Percentiles rank a stretch among this genome's conserved stretches.
Conservation (phyloP, 2,888 invertebrate genomes). For the Epinotia ramella region DNA sequence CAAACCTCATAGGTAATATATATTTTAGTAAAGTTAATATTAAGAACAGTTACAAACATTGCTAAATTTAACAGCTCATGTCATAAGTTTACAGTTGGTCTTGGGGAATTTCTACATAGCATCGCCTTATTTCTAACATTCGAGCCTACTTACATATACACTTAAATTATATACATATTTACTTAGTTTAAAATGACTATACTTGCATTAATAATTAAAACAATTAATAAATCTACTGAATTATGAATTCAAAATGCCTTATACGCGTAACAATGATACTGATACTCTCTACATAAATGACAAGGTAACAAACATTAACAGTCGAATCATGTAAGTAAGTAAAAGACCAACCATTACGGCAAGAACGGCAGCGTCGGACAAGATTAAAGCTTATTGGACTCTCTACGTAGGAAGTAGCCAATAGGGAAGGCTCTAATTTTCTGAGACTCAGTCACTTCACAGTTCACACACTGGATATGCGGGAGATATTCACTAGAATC, state of each 20-base stretch:
- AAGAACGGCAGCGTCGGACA: slow-evolving; percentile 12
- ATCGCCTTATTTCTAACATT: slow-evolving; percentile 1
- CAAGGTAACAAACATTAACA: slow-evolving; percentile 3
- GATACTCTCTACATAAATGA: slow-evolving; percentile 15
- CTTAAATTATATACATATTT: background rate
- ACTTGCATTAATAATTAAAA: slow-evolving; percentile 14
- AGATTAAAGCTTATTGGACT: slow-evolving; percentile 28
- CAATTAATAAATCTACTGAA: slow-evolving; percentile 4
- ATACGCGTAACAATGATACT: slow-evolving; percentile 4
- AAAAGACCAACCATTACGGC: slow-evolving; percentile 16
- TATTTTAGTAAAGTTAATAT: slow-evolving; percentile 13
- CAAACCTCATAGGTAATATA: slow-evolving; percentile 29
- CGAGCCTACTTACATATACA: background rate
- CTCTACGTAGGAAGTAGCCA: slow-evolving; percentile 12
- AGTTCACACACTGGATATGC: slow-evolving; percentile 31
- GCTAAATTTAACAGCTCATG: slow-evolving; percentile 22
- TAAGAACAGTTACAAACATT: slow-evolving; percentile 33
- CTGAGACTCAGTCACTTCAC: slow-evolving; percentile 8
- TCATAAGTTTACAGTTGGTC: slow-evolving; percentile 41
- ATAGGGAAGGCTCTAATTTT: slow-evolving; percentile 2
- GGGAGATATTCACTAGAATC: slow-evolving; percentile 70
- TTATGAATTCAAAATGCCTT: slow-evolving; percentile 6
- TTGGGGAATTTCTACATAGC: slow-evolving; percentile 36
- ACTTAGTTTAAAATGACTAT: slow-evolving; percentile 4
- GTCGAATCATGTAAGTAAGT: background rate